Evolutionary conservation across 2,888 invertebrate genomes (phyloP).

Genomic region (Ptilodon capucinus): DNA sequence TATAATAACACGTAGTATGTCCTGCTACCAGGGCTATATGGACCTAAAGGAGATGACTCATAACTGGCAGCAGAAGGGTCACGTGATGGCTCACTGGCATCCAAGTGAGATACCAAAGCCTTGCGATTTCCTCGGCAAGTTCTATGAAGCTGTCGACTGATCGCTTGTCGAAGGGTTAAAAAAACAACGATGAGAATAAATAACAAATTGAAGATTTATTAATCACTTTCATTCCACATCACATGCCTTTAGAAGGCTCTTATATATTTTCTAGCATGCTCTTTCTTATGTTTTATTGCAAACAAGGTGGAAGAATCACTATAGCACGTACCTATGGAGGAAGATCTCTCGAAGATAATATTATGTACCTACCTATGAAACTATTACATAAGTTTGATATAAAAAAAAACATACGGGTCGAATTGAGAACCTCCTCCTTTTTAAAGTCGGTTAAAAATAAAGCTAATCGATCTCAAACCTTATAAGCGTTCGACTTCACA

Average conservation of each 20-base stretch:
- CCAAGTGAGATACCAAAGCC: slow-evolving; percentile 91
- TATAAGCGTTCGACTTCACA: too few relatives aligned
- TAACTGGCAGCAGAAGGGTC: slow-evolving; percentile 93
- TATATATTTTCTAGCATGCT: slow-evolving; percentile 9
- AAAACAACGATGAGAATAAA: slow-evolving; percentile 6
- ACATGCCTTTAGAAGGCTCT: slow-evolving; percentile 54
- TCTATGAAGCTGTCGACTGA: slow-evolving; percentile 84
- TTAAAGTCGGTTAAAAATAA: too few relatives aligned
- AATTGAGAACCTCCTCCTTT: too few relatives aligned
- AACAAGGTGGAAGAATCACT: slow-evolving; percentile 1
- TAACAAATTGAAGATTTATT: slow-evolving; percentile 65
- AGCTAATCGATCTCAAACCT: too few relatives aligned
- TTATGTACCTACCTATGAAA: too few relatives aligned
- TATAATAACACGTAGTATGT: too few relatives aligned
- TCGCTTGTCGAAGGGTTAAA: not conserved
- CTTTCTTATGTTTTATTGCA: not conserved
- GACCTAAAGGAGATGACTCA: slow-evolving; percentile 93
- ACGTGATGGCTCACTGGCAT: slow-evolving; percentile 92
- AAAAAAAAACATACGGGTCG: too few relatives aligned
- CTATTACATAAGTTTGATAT: too few relatives aligned
- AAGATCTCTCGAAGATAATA: too few relatives aligned
- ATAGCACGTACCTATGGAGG: slow-evolving; percentile 4
- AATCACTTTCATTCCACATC: slow-evolving; percentile 67
- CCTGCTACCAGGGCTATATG: slow-evolving; percentile 91
- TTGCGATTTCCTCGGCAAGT: slow-evolving; percentile 94